These are phyloP conservation scores for Gobionotothen gibberifrons DNA, from an alignment of 2,797 vertebrate species.

Conservation along the genomic window DNA sequence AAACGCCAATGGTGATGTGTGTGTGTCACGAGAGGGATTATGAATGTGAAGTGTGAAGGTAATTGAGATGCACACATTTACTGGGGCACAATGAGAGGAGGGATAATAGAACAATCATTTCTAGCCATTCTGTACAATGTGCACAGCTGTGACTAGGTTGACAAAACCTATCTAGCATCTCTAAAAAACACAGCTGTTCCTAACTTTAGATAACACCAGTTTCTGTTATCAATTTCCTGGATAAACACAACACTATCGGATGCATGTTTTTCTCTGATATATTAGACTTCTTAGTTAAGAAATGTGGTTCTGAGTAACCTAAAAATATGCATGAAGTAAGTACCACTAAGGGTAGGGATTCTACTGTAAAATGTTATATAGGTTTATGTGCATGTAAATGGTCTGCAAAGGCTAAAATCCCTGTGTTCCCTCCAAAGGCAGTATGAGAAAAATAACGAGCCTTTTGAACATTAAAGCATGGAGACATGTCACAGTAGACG, in stretches of 20 bases:
- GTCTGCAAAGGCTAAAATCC: too few species aligned
- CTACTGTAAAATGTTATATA: too few species aligned
- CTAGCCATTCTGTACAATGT: neutral
- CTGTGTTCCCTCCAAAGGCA: too few species aligned
- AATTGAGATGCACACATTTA: neutral
- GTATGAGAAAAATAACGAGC: too few species aligned
- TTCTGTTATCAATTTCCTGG: neutral
- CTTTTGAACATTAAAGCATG: too few species aligned
- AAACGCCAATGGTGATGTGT: neutral
- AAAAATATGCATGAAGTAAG: neutral
- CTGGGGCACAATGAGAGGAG: neutral
- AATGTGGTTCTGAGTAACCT: neutral
- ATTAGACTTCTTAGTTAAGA: neutral
- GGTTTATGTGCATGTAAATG: too few species aligned
- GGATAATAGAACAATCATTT: neutral
- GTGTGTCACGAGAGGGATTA: neutral
- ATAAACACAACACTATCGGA: neutral
- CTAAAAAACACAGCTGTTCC: conserved; percentile 6
- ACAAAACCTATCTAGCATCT: neutral
- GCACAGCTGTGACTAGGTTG: conserved; percentile 21
- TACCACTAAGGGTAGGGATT: too few species aligned
- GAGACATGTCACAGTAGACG: too few species aligned
- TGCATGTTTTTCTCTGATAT: neutral
- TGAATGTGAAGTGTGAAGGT: neutral
- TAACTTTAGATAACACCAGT: neutral